A percentile compares a stretch with the other conserved stretches of the same genome.
phyloP scores from a whole-genome alignment of 2,888 invertebrate genomes.

The Anorthoa munda region DNA sequence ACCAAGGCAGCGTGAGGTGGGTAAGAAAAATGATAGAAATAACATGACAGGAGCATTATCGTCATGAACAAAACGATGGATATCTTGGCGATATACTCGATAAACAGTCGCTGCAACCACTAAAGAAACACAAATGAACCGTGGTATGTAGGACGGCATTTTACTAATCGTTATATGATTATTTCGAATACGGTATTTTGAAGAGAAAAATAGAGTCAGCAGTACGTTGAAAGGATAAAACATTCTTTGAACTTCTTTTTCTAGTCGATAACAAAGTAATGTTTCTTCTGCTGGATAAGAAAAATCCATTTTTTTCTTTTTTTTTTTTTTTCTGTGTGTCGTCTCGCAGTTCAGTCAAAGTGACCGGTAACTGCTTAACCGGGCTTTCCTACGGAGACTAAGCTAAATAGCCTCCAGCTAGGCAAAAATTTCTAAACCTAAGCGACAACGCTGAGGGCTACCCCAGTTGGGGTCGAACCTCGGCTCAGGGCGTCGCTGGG shows the following conservation, averaged over 20 bases:
- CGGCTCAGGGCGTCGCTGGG: no score
- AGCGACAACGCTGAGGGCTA: no score
- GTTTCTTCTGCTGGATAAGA: neutral
- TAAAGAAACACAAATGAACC: neutral
- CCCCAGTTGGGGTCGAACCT: no score
- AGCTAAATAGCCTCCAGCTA: no score
- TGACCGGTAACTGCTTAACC: no score
- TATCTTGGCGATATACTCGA: neutral
- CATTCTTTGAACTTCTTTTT: neutral
- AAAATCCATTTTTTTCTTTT: no score
- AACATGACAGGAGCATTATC: neutral
- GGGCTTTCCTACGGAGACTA: no score
- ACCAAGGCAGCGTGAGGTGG: neutral
- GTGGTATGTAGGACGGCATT: neutral
- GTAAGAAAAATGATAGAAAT: neutral
- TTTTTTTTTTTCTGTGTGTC: no score
- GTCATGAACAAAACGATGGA: no score
- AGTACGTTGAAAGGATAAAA: neutral
- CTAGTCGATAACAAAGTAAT: neutral
- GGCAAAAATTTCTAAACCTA: no score
- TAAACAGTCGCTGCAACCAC: neutral
- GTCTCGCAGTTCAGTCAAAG: no score
- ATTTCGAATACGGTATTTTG: neutral
- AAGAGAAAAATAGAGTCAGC: neutral
- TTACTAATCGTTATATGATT: neutral